phyloP scores from a whole-genome alignment of 2,888 invertebrate species.

The Pegoplata infirma region DNA sequence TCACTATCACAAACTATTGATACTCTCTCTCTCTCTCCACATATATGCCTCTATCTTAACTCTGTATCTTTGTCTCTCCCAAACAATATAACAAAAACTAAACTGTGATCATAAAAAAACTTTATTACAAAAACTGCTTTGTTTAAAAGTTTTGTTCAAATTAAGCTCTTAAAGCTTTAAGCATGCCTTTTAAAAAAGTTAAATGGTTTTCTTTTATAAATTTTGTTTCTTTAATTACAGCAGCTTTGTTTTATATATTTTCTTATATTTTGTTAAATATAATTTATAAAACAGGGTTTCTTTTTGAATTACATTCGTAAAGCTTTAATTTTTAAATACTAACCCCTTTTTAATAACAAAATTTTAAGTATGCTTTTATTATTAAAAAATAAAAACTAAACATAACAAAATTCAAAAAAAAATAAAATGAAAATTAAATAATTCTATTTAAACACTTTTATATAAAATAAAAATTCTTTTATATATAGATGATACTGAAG shows the following conservation, averaged over 20 bases:
- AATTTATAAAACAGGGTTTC: conserved; percentile 36
- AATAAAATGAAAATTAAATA: conserved; percentile 64
- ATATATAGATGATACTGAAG: conserved; percentile 73
- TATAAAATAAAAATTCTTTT: conserved; percentile 42
- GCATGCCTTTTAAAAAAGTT: conserved; percentile 31
- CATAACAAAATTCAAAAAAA: conserved; percentile 50
- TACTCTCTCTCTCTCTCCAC: conserved; percentile 19
- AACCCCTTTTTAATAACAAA: conserved; percentile 38
- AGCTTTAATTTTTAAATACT: conserved; percentile 53
- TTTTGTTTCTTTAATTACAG: conserved; percentile 40
- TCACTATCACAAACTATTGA: conserved; percentile 31
- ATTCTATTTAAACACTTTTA: conserved; percentile 3
- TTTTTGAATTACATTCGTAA: conserved; percentile 29
- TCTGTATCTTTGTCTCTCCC: conserved; percentile 3
- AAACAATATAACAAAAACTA: conserved; percentile 1
- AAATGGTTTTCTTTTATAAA: conserved; percentile 10
- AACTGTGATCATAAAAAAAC: conserved; percentile 21
- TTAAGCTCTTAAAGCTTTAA: conserved; percentile 13
- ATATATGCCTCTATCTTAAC: background rate
- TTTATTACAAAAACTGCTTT: conserved; percentile 44
- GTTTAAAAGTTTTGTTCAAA: conserved; percentile 23
- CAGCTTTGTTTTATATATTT: conserved; percentile 42
- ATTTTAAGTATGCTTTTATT: conserved; percentile 45
- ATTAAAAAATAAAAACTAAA: conserved; percentile 38
- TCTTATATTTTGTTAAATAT: conserved; percentile 19